Conservation (phyloP, 2,888 invertebrate species). For the Drosophila parthenogenetica region DNA sequence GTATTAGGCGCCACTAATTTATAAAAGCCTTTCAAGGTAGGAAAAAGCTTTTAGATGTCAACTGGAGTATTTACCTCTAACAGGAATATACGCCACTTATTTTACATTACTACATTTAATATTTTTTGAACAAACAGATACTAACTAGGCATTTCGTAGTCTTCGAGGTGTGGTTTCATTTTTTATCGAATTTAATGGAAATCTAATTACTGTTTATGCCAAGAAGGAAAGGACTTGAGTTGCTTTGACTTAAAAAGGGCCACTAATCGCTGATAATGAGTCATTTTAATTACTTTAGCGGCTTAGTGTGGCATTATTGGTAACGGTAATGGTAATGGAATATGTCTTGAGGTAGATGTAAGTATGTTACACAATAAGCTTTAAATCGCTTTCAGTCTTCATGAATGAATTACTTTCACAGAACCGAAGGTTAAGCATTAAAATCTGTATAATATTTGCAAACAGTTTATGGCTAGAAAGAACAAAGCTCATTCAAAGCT, state of each 20-base stretch:
- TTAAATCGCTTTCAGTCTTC: background rate
- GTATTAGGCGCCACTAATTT: constrained; percentile 9
- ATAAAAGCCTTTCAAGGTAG: background rate
- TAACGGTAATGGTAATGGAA: constrained; percentile 8
- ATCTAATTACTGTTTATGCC: constrained; percentile 12
- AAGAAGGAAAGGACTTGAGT: constrained; percentile 9
- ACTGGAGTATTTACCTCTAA: background rate
- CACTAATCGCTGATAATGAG: constrained; percentile 24
- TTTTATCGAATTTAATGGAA: constrained; percentile 4
- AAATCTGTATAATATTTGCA: background rate
- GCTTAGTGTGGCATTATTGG: constrained; percentile 19
- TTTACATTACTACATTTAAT: background rate
- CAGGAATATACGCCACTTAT: too few species aligned
- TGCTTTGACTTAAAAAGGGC: constrained; percentile 8
- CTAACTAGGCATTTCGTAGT: background rate
- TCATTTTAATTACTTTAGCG: constrained; percentile 31
- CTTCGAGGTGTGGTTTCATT: background rate
- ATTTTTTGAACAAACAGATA: background rate
- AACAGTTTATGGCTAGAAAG: too few species aligned
- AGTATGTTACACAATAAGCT: constrained; percentile 3
- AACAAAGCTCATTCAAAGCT: background rate
- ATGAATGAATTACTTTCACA: background rate
- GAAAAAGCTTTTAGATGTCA: constrained; percentile 1
- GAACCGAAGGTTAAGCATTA: background rate
- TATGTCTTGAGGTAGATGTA: constrained; percentile 4